Base-by-base conservation (phyloP, 2,888 invertebrate species). In the Hirtodrosophila histrioides region DNA sequence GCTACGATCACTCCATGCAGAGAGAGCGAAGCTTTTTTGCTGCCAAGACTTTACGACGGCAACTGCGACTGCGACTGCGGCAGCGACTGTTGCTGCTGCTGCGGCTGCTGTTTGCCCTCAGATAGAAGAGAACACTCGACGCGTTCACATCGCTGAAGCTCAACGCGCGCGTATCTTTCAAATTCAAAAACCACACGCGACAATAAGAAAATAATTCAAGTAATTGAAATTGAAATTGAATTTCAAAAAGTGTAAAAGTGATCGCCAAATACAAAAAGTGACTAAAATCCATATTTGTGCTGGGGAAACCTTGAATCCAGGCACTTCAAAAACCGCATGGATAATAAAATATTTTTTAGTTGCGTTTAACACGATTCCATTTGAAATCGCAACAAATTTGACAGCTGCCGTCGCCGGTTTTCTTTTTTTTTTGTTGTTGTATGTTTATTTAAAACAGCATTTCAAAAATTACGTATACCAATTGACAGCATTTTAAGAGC, bases 91-190 rank as follows among this genome's bases (percentile, higher is more conserved):
- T 46, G 17, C 37, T 43, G 51, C 40, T 36, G 46, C 31, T 27
- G 58, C 43, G 11, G 64, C 64, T 31, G 48, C 37, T 53, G 36
- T 10, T 48, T 57, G 57, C 69, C 66, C 69, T 70, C 86, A 88
- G 79, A 86, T 61, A 81, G 78, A 67, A 75, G 71, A 88, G 84
- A 88, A 88, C 80, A 51, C 69, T 61, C 77, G 69, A 64, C 75
- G 80, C 57, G 88, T 57, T 55, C 73, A 65, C 75, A 60, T 61
- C 77, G 75, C 12, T 27, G 23, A 36, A 58, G 31, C 11, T 51
- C 29, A 11, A 58, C 66, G 63, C 46, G 60, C 60, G 57, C 72
- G 73, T 54, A 37, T 33, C 43, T 8, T 24, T 9, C n/a, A 27
- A 56, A 36, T 37, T 8, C 24, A 36, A 57, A 57, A 46, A 6